Conservation (phyloP, 2,113 vertebrate genomes). For the Percina caprodes region DNA sequence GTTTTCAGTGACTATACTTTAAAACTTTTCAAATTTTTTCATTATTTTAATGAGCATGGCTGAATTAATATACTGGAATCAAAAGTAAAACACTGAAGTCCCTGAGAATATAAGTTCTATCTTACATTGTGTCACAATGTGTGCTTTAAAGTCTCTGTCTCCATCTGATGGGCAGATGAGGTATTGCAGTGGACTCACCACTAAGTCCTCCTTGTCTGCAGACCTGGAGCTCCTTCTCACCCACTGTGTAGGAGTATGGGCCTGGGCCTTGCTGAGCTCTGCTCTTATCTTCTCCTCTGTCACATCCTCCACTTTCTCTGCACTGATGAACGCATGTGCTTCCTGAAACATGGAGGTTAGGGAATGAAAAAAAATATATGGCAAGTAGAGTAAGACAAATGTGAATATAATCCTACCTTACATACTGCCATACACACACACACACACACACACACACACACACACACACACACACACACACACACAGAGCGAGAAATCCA, state of each 20-base stretch:
- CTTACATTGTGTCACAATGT: not conserved
- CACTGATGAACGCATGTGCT: constrained; percentile 79
- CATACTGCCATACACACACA: constrained; percentile 20
- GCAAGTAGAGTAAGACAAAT: constrained; percentile 31
- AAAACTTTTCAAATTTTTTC: not conserved
- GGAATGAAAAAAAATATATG: constrained; percentile 25
- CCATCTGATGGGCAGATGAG: constrained; percentile 63
- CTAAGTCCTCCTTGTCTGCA: constrained; percentile 80
- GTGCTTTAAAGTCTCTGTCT: constrained; percentile 53
- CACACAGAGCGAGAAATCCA: constrained; percentile 19
- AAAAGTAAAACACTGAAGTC: not conserved
- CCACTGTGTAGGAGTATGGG: constrained; percentile 71
- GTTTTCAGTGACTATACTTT: not conserved
- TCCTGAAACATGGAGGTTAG: constrained; percentile 76
- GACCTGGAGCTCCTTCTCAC: constrained; percentile 76
- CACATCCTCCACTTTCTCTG: constrained; percentile 81
- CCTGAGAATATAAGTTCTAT: not conserved
- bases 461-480: constrained; percentile 20
- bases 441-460: constrained; percentile 32
- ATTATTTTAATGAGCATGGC: not conserved
- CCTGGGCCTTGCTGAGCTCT: constrained; percentile 72
- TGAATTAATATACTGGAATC: not conserved
- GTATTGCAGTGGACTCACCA: constrained; percentile 77
- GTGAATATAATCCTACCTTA: constrained; percentile 36
- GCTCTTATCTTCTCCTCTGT: constrained; percentile 79